phyloP scores from a whole-genome alignment of 2,113 vertebrate genomes.

The Climacteris rufus region DNA sequence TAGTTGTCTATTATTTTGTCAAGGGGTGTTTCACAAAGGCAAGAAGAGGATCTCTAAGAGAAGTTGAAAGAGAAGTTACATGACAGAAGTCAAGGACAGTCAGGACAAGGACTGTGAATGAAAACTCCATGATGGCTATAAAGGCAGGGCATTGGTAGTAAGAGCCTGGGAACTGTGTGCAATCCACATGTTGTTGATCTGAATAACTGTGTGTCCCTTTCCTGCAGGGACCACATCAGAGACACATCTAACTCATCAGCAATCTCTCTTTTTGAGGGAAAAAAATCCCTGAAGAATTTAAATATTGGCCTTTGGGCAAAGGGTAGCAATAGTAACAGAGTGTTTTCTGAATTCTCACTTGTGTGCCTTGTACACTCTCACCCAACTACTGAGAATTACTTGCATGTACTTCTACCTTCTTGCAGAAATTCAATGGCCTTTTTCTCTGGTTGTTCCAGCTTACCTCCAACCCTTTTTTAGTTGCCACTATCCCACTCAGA shows the following conservation, averaged over 20 bases:
- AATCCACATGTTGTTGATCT: not conserved
- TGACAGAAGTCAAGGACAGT: not conserved
- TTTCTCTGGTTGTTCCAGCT: not conserved
- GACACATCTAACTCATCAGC: not conserved
- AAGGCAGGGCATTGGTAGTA: not conserved
- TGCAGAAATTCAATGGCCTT: not conserved
- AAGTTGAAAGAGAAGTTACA: not conserved
- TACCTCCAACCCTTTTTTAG: not conserved
- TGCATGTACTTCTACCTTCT: not conserved
- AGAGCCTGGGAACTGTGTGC: not conserved
- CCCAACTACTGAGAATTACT: not conserved
- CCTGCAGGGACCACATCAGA: not conserved
- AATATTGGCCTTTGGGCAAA: not conserved
- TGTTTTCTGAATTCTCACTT: not conserved
- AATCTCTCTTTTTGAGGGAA: not conserved
- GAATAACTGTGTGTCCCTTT: not conserved
- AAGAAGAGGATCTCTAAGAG: not conserved
- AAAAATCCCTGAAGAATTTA: not conserved
- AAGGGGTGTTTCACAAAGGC: not conserved
- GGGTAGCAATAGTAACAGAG: not conserved
- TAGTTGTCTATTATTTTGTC: not conserved
- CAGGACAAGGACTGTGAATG: not conserved
- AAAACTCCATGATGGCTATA: not conserved
- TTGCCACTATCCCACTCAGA: not conserved
- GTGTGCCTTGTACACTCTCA: not conserved